Percentiles rank a stretch among this genome's conserved stretches.
Conservation (phyloP, 2,797 vertebrate genomes). For the Trematomus bernacchii region DNA sequence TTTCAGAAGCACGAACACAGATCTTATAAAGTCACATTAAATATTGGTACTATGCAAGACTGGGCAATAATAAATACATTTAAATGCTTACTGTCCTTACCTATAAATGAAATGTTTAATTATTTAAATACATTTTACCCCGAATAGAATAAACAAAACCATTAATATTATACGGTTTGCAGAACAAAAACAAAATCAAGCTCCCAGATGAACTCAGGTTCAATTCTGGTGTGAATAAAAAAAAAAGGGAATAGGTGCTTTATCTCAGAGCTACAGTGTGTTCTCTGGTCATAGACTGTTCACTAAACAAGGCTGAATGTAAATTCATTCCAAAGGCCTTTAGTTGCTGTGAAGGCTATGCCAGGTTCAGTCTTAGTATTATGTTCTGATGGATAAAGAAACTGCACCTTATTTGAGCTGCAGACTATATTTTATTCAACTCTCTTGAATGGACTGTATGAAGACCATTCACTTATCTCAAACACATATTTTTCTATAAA, state of each 20-base stretch:
- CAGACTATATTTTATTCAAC: constrained; percentile 16
- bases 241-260: background rate
- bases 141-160: background rate
- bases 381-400: background rate
- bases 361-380: constrained; percentile 12
- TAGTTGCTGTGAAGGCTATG: background rate
- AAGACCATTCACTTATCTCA: constrained; percentile 17
- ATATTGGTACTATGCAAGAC: constrained; percentile 11
- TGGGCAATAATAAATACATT: constrained; percentile 6
- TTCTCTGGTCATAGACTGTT: background rate
- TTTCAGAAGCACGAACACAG: constrained; percentile 17
- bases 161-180: background rate
- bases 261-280: background rate
- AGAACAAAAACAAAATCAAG: background rate
- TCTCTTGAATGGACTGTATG: background rate
- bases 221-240: constrained; percentile 9
- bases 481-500: constrained; percentile 21
- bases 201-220: background rate
- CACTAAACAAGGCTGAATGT: background rate
- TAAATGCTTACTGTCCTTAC: background rate
- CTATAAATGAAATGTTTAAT: background rate
- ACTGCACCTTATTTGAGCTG: constrained; percentile 11
- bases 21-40: constrained; percentile 18
- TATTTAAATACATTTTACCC: background rate
- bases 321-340: background rate